Conservation (phyloP, 2,797 vertebrate genomes). For the Sebastes trivittatus region DNA sequence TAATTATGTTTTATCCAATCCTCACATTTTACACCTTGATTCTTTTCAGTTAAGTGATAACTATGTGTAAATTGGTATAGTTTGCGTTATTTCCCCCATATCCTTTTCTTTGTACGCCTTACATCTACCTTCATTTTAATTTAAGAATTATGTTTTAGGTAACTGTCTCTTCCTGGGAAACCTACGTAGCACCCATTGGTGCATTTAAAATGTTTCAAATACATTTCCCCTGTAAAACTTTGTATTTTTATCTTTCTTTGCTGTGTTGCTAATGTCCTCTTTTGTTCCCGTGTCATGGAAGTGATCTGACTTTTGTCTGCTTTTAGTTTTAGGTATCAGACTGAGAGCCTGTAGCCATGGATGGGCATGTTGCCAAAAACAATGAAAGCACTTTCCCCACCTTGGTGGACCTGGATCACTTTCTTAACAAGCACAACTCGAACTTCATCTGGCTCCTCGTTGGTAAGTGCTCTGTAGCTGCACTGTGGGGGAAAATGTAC, state of each 20-base stretch:
- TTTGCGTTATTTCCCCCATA: neutral
- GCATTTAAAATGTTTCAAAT: neutral
- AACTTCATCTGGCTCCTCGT: constrained; percentile 98
- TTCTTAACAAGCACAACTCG: constrained; percentile 93
- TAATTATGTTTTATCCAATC: neutral
- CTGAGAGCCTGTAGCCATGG: constrained; percentile 86
- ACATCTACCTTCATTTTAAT: neutral
- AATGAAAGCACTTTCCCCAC: constrained; percentile 92
- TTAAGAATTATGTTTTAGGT: neutral
- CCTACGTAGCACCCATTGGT: too few relatives aligned
- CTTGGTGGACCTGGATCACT: constrained; percentile 89
- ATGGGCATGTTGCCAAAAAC: constrained; percentile 84
- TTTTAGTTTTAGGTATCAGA: constrained; percentile 58
- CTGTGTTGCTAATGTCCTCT: neutral
- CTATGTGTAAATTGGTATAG: neutral
- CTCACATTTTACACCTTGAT: neutral
- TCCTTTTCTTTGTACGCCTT: neutral
- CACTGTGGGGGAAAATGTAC: neutral
- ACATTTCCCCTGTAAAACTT: neutral
- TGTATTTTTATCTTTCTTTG: neutral
- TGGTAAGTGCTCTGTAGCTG: constrained; percentile 83
- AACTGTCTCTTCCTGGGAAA: neutral
- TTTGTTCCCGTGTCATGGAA: neutral
- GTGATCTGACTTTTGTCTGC: neutral
- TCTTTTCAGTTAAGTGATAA: neutral